Percentiles rank a stretch among this genome's conserved stretches.
These are phyloP conservation scores for Drepana arcuata DNA, from an alignment of 1,140 invertebrate species.

Conservation along the genomic window DNA sequence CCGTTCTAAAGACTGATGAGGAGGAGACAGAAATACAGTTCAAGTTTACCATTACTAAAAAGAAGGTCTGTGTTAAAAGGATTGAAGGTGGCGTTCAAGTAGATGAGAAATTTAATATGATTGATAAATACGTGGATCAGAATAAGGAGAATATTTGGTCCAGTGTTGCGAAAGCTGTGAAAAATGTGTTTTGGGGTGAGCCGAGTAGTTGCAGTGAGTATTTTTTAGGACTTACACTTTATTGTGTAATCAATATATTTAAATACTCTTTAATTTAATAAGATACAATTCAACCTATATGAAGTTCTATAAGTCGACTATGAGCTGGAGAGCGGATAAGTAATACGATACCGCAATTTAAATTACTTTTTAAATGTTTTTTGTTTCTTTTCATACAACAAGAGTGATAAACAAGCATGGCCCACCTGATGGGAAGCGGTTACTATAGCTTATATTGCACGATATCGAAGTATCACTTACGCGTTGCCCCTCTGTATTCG, in stretches of 20 bases:
- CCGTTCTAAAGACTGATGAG: slow-evolving; percentile 39
- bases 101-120: slow-evolving; percentile 28
- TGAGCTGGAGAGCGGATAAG: no score
- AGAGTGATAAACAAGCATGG: not conserved
- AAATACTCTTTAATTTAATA: no score
- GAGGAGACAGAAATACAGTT: slow-evolving; percentile 69
- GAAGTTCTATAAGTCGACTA: no score
- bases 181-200: slow-evolving; percentile 57
- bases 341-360: no score
- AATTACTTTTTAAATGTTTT: no score
- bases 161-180: slow-evolving; percentile 48
- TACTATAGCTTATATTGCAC: not conserved
- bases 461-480: no score
- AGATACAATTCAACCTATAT: no score
- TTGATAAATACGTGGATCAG: slow-evolving; percentile 24
- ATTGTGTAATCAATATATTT: no score
- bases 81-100: slow-evolving; percentile 25
- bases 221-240: no score
- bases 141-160: slow-evolving; percentile 62
- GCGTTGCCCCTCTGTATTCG: no score
- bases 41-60: slow-evolving; percentile 65
- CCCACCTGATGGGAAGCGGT: not conserved
- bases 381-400: not conserved
- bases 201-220: slow-evolving; percentile 27
- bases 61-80: slow-evolving; percentile 49